Evolutionary conservation across 2,888 invertebrate genomes (phyloP).

Genomic region (Brachypalpus laphriformis): DNA sequence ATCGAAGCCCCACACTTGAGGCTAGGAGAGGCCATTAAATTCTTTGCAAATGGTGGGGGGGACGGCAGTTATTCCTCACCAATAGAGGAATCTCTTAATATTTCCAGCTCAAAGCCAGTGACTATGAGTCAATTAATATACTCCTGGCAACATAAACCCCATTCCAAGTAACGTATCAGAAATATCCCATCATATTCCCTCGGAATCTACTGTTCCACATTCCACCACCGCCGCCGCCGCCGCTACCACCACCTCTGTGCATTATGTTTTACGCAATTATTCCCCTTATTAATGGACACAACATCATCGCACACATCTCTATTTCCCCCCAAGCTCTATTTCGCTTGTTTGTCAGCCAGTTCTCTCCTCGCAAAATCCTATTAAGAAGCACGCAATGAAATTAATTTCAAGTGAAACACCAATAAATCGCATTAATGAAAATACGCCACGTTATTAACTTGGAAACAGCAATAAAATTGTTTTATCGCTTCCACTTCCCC

Average conservation of each 20-base stretch:
- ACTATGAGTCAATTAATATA: no score
- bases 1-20: no score
- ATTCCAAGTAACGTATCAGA: no score
- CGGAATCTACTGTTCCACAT: no score
- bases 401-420: conserved; percentile 67
- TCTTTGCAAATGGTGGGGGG: no score
- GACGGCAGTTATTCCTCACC: no score
- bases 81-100: no score
- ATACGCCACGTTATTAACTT: conserved; percentile 61
- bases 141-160: no score
- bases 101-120: no score
- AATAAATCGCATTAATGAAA: conserved; percentile 69
- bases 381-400: conserved; percentile 62
- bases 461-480: conserved; percentile 66
- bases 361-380: conserved; percentile 24
- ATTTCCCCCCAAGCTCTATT: neutral
- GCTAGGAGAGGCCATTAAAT: no score
- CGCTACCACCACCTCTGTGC: neutral
- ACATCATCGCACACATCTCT: conserved; percentile 2
- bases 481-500: conserved; percentile 43
- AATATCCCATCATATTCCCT: no score
- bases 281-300: conserved; percentile 33
- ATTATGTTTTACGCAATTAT: conserved; percentile 41
- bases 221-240: neutral
- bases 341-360: no score